These are phyloP conservation scores for Sarcophaga peregrina DNA, from an alignment of 1,140 invertebrate genomes.

Conservation along the genomic window DNA sequence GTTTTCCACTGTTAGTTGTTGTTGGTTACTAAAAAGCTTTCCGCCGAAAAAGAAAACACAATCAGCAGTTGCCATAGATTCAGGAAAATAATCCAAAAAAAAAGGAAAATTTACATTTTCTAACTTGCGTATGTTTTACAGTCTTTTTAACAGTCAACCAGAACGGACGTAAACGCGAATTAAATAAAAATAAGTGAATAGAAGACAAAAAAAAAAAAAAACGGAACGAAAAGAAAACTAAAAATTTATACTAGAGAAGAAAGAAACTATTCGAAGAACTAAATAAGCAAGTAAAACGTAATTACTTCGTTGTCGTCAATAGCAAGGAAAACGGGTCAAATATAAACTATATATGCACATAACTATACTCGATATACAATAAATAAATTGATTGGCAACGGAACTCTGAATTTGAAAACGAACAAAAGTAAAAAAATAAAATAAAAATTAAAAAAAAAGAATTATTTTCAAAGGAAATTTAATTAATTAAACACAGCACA, in stretches of 20 bases:
- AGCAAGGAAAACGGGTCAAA: constrained; percentile 8
- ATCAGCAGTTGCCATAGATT: constrained; percentile 32
- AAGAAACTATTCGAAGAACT: neutral
- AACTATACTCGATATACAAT: neutral
- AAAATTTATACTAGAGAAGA: neutral
- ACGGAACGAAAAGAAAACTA: neutral
- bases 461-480: neutral
- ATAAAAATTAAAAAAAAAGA: neutral
- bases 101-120: constrained; percentile 13
- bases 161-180: constrained; percentile 37
- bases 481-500: neutral
- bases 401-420: neutral
- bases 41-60: neutral
- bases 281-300: neutral
- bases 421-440: neutral
- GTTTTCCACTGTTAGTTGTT: neutral
- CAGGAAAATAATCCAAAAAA: neutral
- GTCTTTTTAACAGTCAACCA: constrained; percentile 42
- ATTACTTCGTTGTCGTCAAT: neutral
- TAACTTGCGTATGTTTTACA: constrained; percentile 27
- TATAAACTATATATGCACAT: no score
- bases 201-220: neutral
- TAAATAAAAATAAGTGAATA: neutral
- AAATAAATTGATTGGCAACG: neutral
- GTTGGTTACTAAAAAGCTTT: neutral